A percentile compares a stretch with the other conserved stretches of the same genome.
These are phyloP conservation scores for Chroicocephalus ridibundus DNA, from an alignment of 2,113 vertebrate genomes.

Conservation along the genomic window DNA sequence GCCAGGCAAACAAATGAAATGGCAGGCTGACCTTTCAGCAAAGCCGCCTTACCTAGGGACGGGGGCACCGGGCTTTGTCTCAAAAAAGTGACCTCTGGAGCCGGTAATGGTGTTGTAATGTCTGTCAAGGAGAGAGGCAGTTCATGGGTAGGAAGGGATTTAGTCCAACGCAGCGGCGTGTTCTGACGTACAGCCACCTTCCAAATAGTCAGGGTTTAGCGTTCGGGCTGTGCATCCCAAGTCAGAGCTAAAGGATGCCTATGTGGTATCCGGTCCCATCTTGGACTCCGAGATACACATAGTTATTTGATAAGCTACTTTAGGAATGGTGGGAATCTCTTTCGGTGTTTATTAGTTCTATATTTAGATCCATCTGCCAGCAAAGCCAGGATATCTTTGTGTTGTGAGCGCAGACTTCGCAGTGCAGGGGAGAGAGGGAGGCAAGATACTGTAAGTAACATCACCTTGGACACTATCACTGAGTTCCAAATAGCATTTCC, in stretches of 20 bases:
- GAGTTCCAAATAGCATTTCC: background rate
- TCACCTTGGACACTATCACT: background rate
- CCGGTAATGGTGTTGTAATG: background rate
- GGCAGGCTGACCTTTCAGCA: conserved; percentile 24
- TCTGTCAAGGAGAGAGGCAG: background rate
- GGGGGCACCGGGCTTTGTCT: background rate
- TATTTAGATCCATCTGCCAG: background rate
- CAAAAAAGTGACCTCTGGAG: background rate
- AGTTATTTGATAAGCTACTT: background rate
- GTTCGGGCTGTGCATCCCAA: background rate
- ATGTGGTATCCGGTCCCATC: background rate
- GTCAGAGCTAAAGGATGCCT: background rate
- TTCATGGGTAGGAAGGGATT: background rate
- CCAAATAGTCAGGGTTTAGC: background rate
- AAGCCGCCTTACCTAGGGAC: background rate
- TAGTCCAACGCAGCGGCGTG: accelerated
- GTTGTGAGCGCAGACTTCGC: background rate
- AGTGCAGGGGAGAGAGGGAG: background rate
- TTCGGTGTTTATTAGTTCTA: background rate
- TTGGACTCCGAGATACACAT: background rate
- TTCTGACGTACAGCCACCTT: background rate
- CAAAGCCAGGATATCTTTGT: background rate
- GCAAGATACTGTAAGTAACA: background rate
- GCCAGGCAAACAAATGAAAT: background rate
- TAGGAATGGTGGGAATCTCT: background rate